Percentiles rank a stretch among this genome's conserved stretches.
Conservation (phyloP, 2,888 invertebrate species). For the Cremastinae sp. region DNA sequence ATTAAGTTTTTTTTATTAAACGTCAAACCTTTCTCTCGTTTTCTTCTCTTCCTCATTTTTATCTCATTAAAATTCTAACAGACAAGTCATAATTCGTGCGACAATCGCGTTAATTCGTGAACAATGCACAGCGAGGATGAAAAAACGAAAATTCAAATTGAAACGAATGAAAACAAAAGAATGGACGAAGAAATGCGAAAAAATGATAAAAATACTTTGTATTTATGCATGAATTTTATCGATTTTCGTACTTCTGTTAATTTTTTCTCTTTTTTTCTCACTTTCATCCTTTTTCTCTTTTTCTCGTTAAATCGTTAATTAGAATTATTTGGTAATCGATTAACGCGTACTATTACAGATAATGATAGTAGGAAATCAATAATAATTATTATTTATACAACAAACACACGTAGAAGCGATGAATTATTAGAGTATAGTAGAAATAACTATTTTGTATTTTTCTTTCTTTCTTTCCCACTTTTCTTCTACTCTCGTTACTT, state of each 20-base stretch:
- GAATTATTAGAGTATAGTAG: constrained; percentile 78
- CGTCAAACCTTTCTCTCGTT: too few relatives aligned
- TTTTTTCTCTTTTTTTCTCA: too few relatives aligned
- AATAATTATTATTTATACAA: constrained; percentile 76
- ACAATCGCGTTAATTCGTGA: constrained; percentile 56
- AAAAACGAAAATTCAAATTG: constrained; percentile 47
- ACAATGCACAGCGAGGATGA: constrained; percentile 60
- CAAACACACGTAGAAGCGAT: constrained; percentile 80
- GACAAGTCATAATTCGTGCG: constrained; percentile 62
- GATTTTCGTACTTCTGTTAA: constrained; percentile 40
- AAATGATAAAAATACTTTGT: neutral
- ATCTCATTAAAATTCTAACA: constrained; percentile 36
- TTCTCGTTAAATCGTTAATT: constrained; percentile 43
- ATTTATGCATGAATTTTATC: constrained; percentile 42
- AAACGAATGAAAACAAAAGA: constrained; percentile 12
- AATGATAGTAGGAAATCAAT: constrained; percentile 70
- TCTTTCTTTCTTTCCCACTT: constrained; percentile 26
- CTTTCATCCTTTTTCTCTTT: too few relatives aligned
- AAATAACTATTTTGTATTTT: constrained; percentile 75
- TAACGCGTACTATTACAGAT: constrained; percentile 67
- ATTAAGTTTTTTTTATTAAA: constrained; percentile 5
- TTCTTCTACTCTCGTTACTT: constrained; percentile 58
- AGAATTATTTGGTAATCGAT: constrained; percentile 64
- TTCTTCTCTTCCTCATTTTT: constrained; percentile 9
- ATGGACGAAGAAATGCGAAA: constrained; percentile 34